Conservation (phyloP, 1,140 invertebrate genomes). For the Aphelinus atriplicis region DNA sequence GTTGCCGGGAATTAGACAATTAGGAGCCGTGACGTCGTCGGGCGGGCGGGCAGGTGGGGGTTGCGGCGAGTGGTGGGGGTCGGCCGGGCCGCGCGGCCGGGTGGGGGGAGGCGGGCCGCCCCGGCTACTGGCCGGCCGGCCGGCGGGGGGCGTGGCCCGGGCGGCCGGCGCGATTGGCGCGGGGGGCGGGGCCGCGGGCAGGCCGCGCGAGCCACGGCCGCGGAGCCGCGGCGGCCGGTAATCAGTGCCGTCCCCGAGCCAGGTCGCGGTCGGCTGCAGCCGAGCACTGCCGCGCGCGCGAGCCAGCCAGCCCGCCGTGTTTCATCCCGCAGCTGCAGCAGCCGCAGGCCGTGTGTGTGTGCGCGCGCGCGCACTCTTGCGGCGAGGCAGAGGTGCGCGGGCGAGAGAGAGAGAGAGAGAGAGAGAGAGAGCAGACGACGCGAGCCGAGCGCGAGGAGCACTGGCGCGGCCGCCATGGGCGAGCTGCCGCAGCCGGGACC, state of each 20-base stretch:
- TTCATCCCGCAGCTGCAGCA: background rate
- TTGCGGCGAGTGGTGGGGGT: too few relatives aligned
- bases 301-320: constrained; percentile 16
- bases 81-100: constrained; percentile 23
- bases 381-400: too few relatives aligned
- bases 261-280: constrained; percentile 46
- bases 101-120: constrained; percentile 8
- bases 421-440: too few relatives aligned
- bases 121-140: background rate
- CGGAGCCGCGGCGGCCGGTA: constrained; percentile 52
- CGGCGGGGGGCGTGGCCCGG: constrained; percentile 44
- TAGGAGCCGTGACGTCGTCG: constrained; percentile 64
- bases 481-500: background rate
- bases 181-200: constrained; percentile 54
- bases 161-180: constrained; percentile 50
- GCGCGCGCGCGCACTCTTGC: too few relatives aligned
- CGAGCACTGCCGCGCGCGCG: background rate
- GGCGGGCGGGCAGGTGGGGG: constrained; percentile 15
- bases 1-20: constrained; percentile 66
- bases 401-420: too few relatives aligned
- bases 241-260: constrained; percentile 65
- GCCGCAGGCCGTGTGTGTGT: too few relatives aligned
- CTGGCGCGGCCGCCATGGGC: constrained; percentile 1
- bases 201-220: constrained; percentile 43
- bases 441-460: background rate